Evolutionary conservation across 2,797 vertebrate genomes (phyloP).

Genomic region (Champsocephalus gunnari): DNA sequence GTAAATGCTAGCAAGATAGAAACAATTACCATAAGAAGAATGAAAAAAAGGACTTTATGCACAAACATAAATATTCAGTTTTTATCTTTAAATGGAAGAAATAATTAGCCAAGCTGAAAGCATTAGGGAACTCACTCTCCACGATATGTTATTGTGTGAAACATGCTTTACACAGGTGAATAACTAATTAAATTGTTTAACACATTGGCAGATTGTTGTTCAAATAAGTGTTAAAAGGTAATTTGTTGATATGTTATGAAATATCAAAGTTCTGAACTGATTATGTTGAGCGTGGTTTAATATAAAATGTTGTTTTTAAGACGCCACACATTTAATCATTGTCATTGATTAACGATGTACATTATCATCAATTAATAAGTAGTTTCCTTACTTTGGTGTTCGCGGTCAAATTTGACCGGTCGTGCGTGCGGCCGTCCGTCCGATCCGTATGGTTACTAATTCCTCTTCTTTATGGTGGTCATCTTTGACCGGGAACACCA

Average conservation of each 20-base stretch:
- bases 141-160: background rate
- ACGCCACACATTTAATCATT: background rate
- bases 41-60: background rate
- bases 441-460: no score
- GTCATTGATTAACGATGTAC: background rate
- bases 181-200: background rate
- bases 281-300: background rate
- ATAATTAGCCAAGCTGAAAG: background rate
- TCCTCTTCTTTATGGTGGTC: no score
- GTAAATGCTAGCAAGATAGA: slow-evolving; percentile 32
- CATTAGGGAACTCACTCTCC: background rate
- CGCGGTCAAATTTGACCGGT: no score
- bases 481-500: no score
- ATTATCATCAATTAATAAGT: background rate
- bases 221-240: background rate
- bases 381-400: background rate
- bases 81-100: background rate
- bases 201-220: background rate
- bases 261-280: background rate
- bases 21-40: background rate
- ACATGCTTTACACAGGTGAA: background rate
- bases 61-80: background rate
- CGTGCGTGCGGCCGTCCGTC: no score
- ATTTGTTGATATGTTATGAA: background rate
- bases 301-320: background rate